Evolutionary conservation across 2,888 invertebrate genomes (phyloP), one percentile per base, ranked within the genome.

Genomic region (Drosophila cognata): DNA sequence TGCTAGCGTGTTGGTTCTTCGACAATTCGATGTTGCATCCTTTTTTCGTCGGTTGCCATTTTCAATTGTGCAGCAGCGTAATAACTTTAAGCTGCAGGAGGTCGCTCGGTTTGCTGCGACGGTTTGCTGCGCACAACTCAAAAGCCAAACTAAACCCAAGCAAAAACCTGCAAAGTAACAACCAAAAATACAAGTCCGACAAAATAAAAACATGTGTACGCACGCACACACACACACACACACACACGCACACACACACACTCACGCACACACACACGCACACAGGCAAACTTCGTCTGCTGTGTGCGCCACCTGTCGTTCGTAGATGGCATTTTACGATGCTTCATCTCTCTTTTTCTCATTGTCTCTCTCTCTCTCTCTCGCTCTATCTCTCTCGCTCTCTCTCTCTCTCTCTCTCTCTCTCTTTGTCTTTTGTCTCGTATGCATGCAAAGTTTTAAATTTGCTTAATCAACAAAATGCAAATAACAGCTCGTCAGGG

Each of bases 401-500:
- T 48, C 25, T 52, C 28, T 48, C 18, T 2, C 16, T 25, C 2
- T 4, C 13, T 21, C 2, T 18, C 21, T 28, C 36, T 16, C 13
- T 18, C 52, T 8, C 41, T 36, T 29, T 10, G 33, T 11, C 16
- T 16, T 25, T 35, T 28, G 41, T n/a, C n/a, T 41, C 28, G 50
- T 5, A 48, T 66, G 71, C 59, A 68, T 51, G 77, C 61, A 78
- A 78, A 82, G 71, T 81, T 81, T 82, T 74, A 77, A 81, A 82
- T 81, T 81, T 79, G 81, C 82, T 81, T 81, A 82, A 81, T 82
- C 81, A 81, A 82, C 82, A 82, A 81, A 81, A 81, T 82, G 82
- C 79, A 79, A 82, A 81, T 82, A 80, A 72, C 68, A 69, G 60
- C 70, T 78, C 73, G 79, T 81, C 79, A 76, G 79, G 69, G 74